Conservation (phyloP, 2,797 vertebrate species). For the Psittacula echo region DNA sequence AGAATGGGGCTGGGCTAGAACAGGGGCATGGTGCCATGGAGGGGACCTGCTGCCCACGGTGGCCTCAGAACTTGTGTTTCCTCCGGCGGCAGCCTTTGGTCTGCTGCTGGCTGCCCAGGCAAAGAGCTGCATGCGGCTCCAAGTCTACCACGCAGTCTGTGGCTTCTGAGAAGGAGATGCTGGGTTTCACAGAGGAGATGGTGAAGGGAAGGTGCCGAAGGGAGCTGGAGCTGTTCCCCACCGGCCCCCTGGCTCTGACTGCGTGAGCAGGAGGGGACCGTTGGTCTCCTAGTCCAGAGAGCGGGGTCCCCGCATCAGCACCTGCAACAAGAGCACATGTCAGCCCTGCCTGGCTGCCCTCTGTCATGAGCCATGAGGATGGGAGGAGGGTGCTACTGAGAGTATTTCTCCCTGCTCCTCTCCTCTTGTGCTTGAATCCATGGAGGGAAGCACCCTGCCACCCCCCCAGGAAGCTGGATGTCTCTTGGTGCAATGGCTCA, state of each 20-base stretch:
- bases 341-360: not conserved
- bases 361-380: accelerated
- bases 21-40: not conserved
- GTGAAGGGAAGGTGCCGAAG: slow-evolving; percentile 38
- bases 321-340: slow-evolving; percentile 39
- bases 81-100: slow-evolving; percentile 71
- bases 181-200: slow-evolving; percentile 79
- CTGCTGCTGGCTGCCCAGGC: slow-evolving; percentile 52
- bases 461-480: not conserved
- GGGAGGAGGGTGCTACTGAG: not conserved
- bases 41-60: not conserved
- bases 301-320: slow-evolving; percentile 35
- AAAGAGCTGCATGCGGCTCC: slow-evolving; percentile 66
- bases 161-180: slow-evolving; percentile 81
- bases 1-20: slow-evolving; percentile 36
- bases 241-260: not conserved
- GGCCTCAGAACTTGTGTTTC: slow-evolving; percentile 74
- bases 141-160: slow-evolving; percentile 82
- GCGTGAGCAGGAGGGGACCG: not conserved
- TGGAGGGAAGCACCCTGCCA: not conserved
- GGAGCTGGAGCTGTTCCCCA: not conserved
- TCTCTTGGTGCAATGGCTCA: not conserved
- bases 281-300: slow-evolving; percentile 52
- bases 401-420: not conserved
- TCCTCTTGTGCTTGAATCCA: not conserved